A percentile compares a stretch with the other conserved stretches of the same genome.
These are phyloP conservation scores for Brienomyrus brachyistius DNA, from an alignment of 2,113 vertebrate genomes.

Conservation along the genomic window DNA sequence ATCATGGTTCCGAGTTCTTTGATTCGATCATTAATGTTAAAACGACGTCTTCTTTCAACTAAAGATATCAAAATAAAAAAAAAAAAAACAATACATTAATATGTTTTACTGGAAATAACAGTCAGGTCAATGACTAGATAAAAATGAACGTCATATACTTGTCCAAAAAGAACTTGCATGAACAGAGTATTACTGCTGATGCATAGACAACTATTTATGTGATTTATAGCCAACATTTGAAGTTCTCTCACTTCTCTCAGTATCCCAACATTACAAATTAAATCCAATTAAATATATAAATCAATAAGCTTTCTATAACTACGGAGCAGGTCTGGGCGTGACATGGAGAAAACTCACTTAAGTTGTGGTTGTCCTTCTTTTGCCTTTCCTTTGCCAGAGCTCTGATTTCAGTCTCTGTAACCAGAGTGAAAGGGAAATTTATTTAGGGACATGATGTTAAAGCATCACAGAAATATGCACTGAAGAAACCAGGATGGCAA, in stretches of 20 bases:
- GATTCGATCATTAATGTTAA: constrained; percentile 72
- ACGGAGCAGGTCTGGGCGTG: background rate
- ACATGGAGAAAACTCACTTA: constrained; percentile 72
- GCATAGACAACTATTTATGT: background rate
- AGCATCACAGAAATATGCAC: background rate
- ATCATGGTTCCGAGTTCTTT: constrained; percentile 70
- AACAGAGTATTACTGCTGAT: background rate
- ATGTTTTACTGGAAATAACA: background rate
- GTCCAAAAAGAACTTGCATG: background rate
- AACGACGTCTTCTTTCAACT: constrained; percentile 68
- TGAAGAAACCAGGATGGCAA: background rate
- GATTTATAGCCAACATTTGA: background rate
- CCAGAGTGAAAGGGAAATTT: constrained; percentile 39
- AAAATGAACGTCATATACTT: background rate
- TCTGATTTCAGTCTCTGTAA: constrained; percentile 80
- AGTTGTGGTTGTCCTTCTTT: constrained; percentile 97
- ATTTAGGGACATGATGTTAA: background rate
- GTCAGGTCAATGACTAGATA: background rate
- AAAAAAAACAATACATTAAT: background rate
- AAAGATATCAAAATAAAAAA: constrained; percentile 5
- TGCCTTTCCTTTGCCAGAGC: constrained; percentile 90
- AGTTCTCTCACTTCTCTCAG: background rate
- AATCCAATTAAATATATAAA: background rate
- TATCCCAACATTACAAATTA: background rate
- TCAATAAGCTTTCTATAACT: background rate